phyloP scores from a whole-genome alignment of 2,888 invertebrate genomes.

The Cosmorhoe ocellata region DNA sequence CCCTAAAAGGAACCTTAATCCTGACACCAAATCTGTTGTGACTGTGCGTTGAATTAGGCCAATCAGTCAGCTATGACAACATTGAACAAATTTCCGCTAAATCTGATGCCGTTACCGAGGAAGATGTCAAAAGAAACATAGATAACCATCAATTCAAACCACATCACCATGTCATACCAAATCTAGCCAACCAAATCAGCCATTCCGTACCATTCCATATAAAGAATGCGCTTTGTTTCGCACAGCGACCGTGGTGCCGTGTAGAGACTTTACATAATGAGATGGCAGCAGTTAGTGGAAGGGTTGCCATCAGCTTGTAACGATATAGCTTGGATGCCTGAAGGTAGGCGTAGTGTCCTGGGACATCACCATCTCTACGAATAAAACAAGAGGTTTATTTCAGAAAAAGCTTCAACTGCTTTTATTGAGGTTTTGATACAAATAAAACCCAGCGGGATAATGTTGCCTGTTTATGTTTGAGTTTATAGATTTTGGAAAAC shows the following conservation, averaged over 20 bases:
- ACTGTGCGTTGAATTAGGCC: too few relatives aligned
- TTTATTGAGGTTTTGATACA: too few relatives aligned
- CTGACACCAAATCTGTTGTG: too few relatives aligned
- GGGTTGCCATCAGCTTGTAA: constrained; percentile 31
- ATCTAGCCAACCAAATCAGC: constrained; percentile 5
- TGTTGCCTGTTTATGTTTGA: too few relatives aligned
- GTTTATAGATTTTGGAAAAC: too few relatives aligned
- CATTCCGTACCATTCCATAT: constrained; percentile 19
- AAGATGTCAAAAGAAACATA: too few relatives aligned
- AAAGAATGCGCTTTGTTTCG: constrained; percentile 49
- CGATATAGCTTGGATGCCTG: constrained; percentile 12
- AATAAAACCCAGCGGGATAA: too few relatives aligned
- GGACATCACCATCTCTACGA: neutral
- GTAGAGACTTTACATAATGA: constrained; percentile 49
- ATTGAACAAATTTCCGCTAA: too few relatives aligned
- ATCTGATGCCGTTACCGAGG: too few relatives aligned
- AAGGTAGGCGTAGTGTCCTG: constrained; percentile 4
- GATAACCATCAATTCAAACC: too few relatives aligned
- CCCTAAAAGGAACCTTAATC: too few relatives aligned
- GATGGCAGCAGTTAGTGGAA: constrained; percentile 37
- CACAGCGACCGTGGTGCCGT: constrained; percentile 36
- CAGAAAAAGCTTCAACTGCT: neutral
- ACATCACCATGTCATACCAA: neutral
- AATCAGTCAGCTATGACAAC: too few relatives aligned
- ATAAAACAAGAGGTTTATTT: neutral